Evolutionary conservation across 2,888 invertebrate species (phyloP).

Genomic region (Cephus pulcher): DNA sequence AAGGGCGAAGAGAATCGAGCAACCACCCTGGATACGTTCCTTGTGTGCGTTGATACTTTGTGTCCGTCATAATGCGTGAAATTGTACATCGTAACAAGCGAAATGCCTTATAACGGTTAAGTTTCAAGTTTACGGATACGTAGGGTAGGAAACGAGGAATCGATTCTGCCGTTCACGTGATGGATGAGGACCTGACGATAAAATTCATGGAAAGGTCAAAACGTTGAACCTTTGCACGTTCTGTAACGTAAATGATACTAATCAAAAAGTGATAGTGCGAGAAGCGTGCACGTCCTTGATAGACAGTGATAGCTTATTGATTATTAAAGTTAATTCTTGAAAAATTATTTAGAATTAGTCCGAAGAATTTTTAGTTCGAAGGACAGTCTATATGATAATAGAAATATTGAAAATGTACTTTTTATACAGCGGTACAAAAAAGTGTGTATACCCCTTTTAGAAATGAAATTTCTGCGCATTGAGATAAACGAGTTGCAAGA

Average conservation of each 20-base stretch:
- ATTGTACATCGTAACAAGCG: background rate
- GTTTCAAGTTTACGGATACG: background rate
- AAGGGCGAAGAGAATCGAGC: background rate
- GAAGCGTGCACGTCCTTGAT: background rate
- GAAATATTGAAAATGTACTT: background rate
- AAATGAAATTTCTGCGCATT: background rate
- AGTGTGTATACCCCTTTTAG: background rate
- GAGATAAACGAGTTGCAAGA: background rate
- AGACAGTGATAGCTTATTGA: background rate
- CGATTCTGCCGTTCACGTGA: background rate
- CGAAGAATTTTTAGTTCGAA: background rate
- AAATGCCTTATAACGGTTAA: background rate
- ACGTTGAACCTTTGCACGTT: background rate
- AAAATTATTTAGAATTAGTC: background rate
- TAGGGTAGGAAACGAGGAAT: background rate
- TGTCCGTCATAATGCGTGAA: background rate
- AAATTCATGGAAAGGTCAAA: background rate
- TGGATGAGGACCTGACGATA: background rate
- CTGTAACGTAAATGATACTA: background rate
- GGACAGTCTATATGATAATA: background rate
- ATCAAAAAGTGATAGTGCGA: background rate
- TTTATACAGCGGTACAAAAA: background rate
- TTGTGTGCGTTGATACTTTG: background rate
- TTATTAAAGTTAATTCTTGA: background rate
- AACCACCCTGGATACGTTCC: background rate